Evolutionary conservation across 2,797 vertebrate genomes (phyloP).

Genomic region (Miichthys miiuy): DNA sequence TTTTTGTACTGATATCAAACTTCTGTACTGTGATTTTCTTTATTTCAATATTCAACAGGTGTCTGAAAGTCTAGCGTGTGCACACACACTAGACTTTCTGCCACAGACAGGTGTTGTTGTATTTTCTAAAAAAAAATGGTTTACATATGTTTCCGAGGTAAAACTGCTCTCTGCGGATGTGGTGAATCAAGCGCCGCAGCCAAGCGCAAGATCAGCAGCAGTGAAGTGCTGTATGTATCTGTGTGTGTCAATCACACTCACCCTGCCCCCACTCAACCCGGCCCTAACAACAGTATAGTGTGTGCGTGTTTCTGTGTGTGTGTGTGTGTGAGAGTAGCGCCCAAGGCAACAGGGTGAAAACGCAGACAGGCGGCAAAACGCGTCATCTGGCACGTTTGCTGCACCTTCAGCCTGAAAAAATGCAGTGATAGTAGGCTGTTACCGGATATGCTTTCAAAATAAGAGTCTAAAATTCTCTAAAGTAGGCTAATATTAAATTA

Average conservation of each 20-base stretch:
- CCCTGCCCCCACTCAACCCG: slow-evolving; percentile 71
- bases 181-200: slow-evolving; percentile 41
- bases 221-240: slow-evolving; percentile 22
- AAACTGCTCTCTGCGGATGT: slow-evolving; percentile 62
- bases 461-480: background rate
- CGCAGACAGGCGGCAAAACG: slow-evolving; percentile 4
- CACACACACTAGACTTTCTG: background rate
- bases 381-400: slow-evolving; percentile 64
- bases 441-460: slow-evolving; percentile 45
- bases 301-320: slow-evolving; percentile 10
- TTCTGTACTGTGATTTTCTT: background rate
- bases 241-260: slow-evolving; percentile 63
- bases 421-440: background rate
- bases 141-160: slow-evolving; percentile 25
- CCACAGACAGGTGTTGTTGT: slow-evolving; percentile 35
- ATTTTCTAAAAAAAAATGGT: slow-evolving; percentile 23
- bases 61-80: background rate
- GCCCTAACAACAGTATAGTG: slow-evolving; percentile 27
- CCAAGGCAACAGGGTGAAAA: slow-evolving; percentile 29
- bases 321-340: background rate
- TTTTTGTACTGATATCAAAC: background rate
- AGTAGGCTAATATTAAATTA: background rate
- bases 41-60: slow-evolving; percentile 16
- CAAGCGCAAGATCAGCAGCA: slow-evolving; percentile 42
- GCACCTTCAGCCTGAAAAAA: slow-evolving; percentile 29